These are phyloP conservation scores for Fragum whitleyi DNA, from an alignment of 2,888 invertebrate genomes.

Conservation along the genomic window DNA sequence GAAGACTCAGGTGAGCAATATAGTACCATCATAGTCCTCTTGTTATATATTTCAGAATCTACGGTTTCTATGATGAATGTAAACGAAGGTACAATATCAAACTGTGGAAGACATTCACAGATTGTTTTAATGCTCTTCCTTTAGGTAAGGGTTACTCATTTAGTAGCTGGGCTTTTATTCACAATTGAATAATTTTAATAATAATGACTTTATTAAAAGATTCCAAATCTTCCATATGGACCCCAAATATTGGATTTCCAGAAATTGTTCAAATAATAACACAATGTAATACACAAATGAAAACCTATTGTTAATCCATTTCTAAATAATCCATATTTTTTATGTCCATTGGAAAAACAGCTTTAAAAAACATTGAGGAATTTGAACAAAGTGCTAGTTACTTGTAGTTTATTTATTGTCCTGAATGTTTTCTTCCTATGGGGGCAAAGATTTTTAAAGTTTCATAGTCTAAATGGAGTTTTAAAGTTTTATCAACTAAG, in stretches of 20 bases:
- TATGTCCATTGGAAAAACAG: background rate
- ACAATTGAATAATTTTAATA: too few species aligned
- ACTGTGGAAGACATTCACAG: slow-evolving; percentile 87
- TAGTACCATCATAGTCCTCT: too few species aligned
- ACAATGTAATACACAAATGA: too few species aligned
- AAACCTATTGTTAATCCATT: background rate
- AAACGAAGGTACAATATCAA: slow-evolving; percentile 87
- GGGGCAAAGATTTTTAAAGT: too few species aligned
- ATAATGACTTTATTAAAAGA: too few species aligned
- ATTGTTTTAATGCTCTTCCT: slow-evolving; percentile 87
- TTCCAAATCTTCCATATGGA: too few species aligned
- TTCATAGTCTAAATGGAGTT: too few species aligned
- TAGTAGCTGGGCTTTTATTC: too few species aligned
- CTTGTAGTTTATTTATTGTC: background rate
- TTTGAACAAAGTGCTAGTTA: background rate
- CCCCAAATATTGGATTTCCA: too few species aligned
- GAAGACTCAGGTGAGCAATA: background rate
- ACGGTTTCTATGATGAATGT: slow-evolving; percentile 88
- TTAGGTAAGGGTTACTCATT: slow-evolving; percentile 84
- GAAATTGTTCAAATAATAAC: too few species aligned
- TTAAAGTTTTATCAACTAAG: too few species aligned
- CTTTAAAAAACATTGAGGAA: background rate
- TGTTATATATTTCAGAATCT: slow-evolving; percentile 84
- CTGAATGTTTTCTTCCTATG: background rate
- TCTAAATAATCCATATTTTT: background rate